Percentiles rank a stretch among this genome's conserved stretches.
Conservation (phyloP, 1,140 invertebrate genomes). For the Pachypeltis micranthus region DNA sequence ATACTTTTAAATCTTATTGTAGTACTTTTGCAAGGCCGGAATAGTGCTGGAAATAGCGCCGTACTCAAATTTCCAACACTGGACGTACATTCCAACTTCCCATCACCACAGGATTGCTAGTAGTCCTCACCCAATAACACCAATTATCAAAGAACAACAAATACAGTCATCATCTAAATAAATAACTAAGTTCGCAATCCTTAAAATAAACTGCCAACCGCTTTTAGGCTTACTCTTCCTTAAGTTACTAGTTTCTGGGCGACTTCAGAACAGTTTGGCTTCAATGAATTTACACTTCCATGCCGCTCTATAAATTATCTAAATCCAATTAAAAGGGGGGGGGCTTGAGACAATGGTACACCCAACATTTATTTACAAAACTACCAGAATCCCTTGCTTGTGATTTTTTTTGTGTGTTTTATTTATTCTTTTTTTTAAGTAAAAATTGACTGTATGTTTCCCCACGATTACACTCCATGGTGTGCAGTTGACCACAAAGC, state of each 20-base stretch:
- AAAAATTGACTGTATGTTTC: constrained; percentile 12
- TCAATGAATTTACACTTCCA: not conserved
- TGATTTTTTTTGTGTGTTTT: not conserved
- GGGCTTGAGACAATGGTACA: no score
- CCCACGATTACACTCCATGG: not conserved
- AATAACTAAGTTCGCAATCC: not conserved
- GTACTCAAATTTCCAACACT: no score
- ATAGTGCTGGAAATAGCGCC: no score
- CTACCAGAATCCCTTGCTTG: not conserved
- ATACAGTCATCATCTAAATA: no score
- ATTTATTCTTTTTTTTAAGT: not conserved
- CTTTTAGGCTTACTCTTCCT: not conserved
- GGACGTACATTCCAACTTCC: no score
- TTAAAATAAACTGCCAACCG: not conserved
- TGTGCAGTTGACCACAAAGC: not conserved
- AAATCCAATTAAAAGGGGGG: not conserved
- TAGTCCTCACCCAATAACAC: no score
- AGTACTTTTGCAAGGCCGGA: no score
- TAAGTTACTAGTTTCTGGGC: not conserved
- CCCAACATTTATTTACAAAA: constrained; percentile 7
- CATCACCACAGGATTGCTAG: no score
- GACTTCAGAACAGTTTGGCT: not conserved
- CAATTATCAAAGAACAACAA: no score
- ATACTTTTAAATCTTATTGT: no score
- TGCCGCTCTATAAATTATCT: not conserved